Base-by-base conservation (phyloP, 2,113 vertebrate species). In the Drymodes brunneopygia region DNA sequence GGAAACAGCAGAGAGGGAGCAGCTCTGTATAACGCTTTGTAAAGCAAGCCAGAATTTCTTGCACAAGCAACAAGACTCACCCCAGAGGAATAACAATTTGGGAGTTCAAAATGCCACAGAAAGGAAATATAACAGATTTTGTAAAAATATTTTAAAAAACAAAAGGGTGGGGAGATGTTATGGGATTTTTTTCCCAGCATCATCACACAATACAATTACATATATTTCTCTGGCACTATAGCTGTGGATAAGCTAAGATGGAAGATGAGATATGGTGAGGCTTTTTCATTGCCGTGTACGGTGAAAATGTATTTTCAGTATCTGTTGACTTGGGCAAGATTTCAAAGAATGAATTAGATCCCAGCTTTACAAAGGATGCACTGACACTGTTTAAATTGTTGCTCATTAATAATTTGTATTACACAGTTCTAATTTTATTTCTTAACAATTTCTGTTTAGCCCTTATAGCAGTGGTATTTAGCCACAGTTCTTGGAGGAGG, bases 141-240 rank as follows among this genome's bases (percentile, higher is more conserved):
- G 12, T 42, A 42, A 42, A 42, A 42, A 42, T 48, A 48, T 48
- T 31, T 33, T 38, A 58, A 8, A 61, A 44, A 48, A 28, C 19
- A 25, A 40, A 19, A 10, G 0, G 0, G 6, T 5, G 4, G 5
- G 3, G 13, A 31, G 3, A 9, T 35, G 8, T 48, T 75, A 64
- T 3, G 11, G 18, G 11, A 15, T 72, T 24, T 81, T 94, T 54
- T 15, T 53, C 44, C 72, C 12, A 45, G 14, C 15, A 48, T 56
- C 48, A 17, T 36, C 22, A 47, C 15, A 36, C 3, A 58, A 10
- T 25, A 17, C 6, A 64, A 53, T 44, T 67, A 57, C 48, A 60
- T 36, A 45, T 4, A 23, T 75, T 85, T 72, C 15, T 85, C 47
- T 36, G 33, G 40, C 64, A 20, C 10, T 28, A 36, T 20, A 33